Evolutionary conservation across 2,113 vertebrate species (phyloP), one percentile per base, ranked within the genome.

Genomic region (Columbina picui): DNA sequence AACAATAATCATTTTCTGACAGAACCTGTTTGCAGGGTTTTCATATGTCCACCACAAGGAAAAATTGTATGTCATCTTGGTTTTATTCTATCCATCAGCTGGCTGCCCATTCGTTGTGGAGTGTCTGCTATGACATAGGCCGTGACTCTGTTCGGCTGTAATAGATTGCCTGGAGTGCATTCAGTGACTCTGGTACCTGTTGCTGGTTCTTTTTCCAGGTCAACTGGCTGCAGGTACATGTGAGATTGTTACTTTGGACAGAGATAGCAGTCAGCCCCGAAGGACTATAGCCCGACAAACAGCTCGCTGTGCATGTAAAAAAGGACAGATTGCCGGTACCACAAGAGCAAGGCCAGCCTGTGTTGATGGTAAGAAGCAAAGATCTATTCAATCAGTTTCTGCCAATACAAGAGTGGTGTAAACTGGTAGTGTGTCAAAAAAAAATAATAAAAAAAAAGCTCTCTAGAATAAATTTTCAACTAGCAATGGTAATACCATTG

Each of bases 271-370:
- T 97, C 99, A 99, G 98, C 99, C 99, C 16, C 98, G 99, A 97
- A 99, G 99, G 98, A 99, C 99, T 87, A 99, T 99, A 94, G 99
- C 99, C 94, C 98, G 99, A 97, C 99, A 99, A 98, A 99, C 99
- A 14, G 99, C 99, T 81, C 99, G 99, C 98, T 99, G 99, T 34
- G 99, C 99, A 50, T 99, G 99, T 98, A 99, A 99, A 97, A 99
- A 99, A 98, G 99, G 99, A 96, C 99, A 99, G 98, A 99, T 99
- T 95, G 99, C 99, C 8, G 99, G 99, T 90, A 99, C 99, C 89
- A 99, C 99, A 87, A 98, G 99, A 98, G 99, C 99, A 88, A 98
- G 99, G 98, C 99, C 99, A 57, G 99, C 99, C 89, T 99, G 99
- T 79, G 99, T 99, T 96, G 99, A 99, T 87, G 99, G 99, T 99